These are phyloP conservation scores for Salvelinus sp. DNA, from an alignment of 2,113 vertebrate species.

Conservation along the genomic window DNA sequence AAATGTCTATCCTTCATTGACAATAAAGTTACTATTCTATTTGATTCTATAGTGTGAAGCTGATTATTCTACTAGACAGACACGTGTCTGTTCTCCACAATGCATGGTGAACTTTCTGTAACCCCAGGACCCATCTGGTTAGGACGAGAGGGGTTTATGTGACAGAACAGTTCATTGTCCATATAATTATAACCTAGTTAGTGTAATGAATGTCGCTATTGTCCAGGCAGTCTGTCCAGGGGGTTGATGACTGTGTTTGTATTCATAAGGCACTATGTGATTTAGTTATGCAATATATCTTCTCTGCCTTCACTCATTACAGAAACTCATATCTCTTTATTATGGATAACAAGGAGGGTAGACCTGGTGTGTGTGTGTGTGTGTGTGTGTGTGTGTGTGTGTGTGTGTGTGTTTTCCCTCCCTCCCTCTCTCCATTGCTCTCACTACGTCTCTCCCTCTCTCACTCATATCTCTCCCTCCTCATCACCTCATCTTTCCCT, in stretches of 20 bases:
- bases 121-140: background rate
- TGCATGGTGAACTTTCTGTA: no score
- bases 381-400: background rate
- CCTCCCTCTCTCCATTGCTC: no score
- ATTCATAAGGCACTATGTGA: background rate
- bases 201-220: background rate
- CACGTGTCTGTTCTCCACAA: no score
- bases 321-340: background rate
- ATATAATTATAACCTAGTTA: background rate
- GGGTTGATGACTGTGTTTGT: background rate
- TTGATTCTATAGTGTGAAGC: no score
- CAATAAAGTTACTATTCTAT: no score
- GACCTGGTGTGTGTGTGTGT: background rate
- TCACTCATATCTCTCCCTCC: background rate
- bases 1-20: no score
- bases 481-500: background rate
- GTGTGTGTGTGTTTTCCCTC: background rate
- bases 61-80: no score
- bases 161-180: background rate
- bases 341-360: background rate
- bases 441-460: no score
- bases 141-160: background rate
- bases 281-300: background rate
- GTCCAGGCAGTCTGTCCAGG: background rate
- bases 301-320: background rate